Evolutionary conservation across 2,113 vertebrate species (phyloP), one percentile per base, ranked within the genome.

Genomic region (Apteryx owenii): DNA sequence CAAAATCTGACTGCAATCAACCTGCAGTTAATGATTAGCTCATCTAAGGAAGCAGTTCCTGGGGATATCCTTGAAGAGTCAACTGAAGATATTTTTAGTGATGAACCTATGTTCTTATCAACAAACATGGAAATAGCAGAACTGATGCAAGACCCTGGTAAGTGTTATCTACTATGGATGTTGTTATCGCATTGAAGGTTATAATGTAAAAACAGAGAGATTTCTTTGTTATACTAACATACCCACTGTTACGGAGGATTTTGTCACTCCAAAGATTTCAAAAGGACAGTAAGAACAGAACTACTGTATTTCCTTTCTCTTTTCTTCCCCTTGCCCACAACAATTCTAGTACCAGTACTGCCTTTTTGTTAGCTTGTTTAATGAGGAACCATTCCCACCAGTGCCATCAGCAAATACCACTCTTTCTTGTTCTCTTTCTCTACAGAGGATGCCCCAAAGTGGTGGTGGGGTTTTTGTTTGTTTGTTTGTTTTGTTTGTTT

Each of bases 121-220:
- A 51, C 81, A 51, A 42, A 72, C 38, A 31, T 4, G 56, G 89
- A 79, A 84, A 87, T 9, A 65, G 62, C 13, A 65, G 36, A 94
- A 26, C 73, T 75, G 89, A 68, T 81, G 33, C 6, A 81, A 84
- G 29, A 81, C 72, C 23, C 51, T 36, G 81, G 93, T 97, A 79
- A 95, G 91, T 81, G 40, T 6, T 60, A 93, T 1, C 42, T 68
- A n/a, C 60, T 48, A 7, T 4, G 0, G 1, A 36, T 40, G 33
- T 23, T 80, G 31, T 13, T 64, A 40, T 33, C 80, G 69, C 33
- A 42, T 3, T 40, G 50, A 36, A 81, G 84, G 8, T 40, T 36
- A 20, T 1, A 61, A 9, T 2, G 2, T 19, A 40, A 60, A 54
- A 29, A 78, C 21, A 54, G 73, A 87, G 71, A 48, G 18, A 12